Conservation (phyloP, 2,888 invertebrate genomes). For the Altica lythri region DNA sequence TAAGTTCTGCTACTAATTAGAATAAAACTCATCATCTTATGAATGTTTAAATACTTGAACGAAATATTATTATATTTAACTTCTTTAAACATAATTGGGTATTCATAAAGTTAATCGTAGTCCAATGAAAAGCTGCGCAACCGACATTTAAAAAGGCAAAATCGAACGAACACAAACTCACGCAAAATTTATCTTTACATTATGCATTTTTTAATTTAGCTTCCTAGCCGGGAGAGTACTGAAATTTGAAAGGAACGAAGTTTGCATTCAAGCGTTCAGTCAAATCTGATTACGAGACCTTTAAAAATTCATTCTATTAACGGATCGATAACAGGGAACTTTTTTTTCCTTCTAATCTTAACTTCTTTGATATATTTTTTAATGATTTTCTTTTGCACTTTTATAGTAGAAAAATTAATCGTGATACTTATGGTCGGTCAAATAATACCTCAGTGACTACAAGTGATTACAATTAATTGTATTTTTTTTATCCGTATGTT, state of each 20-base stretch:
- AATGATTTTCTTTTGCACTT: too few relatives aligned
- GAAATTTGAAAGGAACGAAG: constrained; percentile 34
- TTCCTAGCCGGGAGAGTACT: constrained; percentile 25
- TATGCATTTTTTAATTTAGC: constrained; percentile 40
- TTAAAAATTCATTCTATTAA: constrained; percentile 42
- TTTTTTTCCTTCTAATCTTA: constrained; percentile 3
- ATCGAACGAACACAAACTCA: constrained; percentile 21
- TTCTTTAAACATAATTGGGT: not conserved
- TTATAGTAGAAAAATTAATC: too few relatives aligned
- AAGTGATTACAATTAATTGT: too few relatives aligned
- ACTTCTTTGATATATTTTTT: too few relatives aligned
- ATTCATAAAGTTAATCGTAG: not conserved
- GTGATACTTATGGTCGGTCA: too few relatives aligned
- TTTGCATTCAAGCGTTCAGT: constrained; percentile 35
- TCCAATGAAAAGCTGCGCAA: not conserved
- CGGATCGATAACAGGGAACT: constrained; percentile 20
- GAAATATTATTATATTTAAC: too few relatives aligned
- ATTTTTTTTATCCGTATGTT: too few relatives aligned
- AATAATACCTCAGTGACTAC: too few relatives aligned
- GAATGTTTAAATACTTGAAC: too few relatives aligned
- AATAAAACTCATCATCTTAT: too few relatives aligned
- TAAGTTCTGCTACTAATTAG: too few relatives aligned
- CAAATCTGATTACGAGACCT: constrained; percentile 36
- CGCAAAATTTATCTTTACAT: constrained; percentile 35
- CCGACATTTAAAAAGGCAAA: not conserved